Conservation (phyloP, 2,888 invertebrate genomes). For the Harpalus rubripes region DNA sequence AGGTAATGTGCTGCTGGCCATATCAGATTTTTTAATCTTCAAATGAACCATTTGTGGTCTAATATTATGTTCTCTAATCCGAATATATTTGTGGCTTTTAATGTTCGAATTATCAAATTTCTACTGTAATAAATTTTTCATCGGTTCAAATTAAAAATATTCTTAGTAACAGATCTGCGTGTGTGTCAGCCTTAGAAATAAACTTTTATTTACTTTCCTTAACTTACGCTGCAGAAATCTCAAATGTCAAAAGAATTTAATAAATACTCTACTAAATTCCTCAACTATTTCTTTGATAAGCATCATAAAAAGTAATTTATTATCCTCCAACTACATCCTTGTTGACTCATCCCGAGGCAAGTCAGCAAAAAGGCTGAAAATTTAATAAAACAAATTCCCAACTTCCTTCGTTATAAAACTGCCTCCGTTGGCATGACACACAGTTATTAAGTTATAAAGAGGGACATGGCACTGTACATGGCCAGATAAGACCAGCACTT, state of each 20-base stretch:
- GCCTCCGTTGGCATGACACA: conserved; percentile 12
- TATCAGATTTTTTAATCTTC: too few species aligned
- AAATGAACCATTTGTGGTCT: too few species aligned
- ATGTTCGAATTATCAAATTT: too few species aligned
- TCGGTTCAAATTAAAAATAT: not conserved
- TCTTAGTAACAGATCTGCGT: not conserved
- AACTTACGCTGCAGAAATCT: not conserved
- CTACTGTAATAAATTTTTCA: too few species aligned
- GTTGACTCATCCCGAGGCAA: conserved; percentile 26
- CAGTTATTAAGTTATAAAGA: conserved; percentile 53
- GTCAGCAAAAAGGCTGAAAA: conserved; percentile 26
- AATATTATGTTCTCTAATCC: too few species aligned
- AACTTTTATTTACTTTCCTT: not conserved
- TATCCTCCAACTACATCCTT: conserved; percentile 5
- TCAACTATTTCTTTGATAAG: conserved; percentile 29
- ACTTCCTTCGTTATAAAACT: conserved; percentile 48
- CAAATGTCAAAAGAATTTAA: conserved; percentile 26
- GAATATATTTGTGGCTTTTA: too few species aligned
- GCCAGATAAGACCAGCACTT: conserved; percentile 11
- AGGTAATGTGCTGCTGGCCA: too few species aligned
- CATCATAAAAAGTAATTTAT: conserved; percentile 15
- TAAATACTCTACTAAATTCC: conserved; percentile 13
- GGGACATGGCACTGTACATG: conserved; percentile 7
- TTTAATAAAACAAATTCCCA: conserved; percentile 53
- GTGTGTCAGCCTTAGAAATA: not conserved